Base-by-base conservation (phyloP, 2,797 vertebrate genomes). In the Periophthalmus magnuspinnatus region DNA sequence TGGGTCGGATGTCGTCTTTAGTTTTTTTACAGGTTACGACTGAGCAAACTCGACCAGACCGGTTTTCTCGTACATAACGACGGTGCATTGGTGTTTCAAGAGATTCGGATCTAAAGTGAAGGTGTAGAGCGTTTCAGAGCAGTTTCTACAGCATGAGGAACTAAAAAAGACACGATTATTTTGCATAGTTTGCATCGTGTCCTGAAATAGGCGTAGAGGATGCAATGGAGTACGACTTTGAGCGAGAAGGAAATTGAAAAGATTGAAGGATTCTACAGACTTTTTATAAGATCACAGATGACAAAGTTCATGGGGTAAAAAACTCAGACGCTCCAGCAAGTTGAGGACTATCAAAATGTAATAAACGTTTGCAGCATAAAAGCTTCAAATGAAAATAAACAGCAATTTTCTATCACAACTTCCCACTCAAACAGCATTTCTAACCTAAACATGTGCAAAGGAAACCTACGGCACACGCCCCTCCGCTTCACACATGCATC, bases 401-500 rank as follows among this genome's bases (percentile, higher is more conserved):
- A 8, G 6, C n/a, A 21, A 21, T n/a, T n/a, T 21, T 6, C 7
- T n/a, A 21, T n/a, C 52, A 54, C 4, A 24, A 55, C 52, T 22
- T 55, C 52, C 21, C 13, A 17, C 13, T 5, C 50, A 21, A 21
- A 13, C 41, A 16, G 13, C 41, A 1, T 45, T 41, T 1, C 50
- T 21, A 7, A 21, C 50, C 50, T 52, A 9, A 55, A 11, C 21
- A n/a, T 55, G 21, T 4, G 11, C 2, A 1, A 21, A 34, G 55
- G 33, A 62, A 7, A 1, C 0, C 66, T 47, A 32, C 34, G 16
- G 21, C 17, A 70, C 69, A 65, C 66, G 0, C 71, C 65, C 55
- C 60, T 74, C 55, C 52, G 24, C 36, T 69, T 17, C 34, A 6
- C 58, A 73, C 68, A 71, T 68, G 69, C 48, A 60, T 52, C 34